phyloP scores from a whole-genome alignment of 2,113 vertebrate species.

The Hystrix brachyura region DNA sequence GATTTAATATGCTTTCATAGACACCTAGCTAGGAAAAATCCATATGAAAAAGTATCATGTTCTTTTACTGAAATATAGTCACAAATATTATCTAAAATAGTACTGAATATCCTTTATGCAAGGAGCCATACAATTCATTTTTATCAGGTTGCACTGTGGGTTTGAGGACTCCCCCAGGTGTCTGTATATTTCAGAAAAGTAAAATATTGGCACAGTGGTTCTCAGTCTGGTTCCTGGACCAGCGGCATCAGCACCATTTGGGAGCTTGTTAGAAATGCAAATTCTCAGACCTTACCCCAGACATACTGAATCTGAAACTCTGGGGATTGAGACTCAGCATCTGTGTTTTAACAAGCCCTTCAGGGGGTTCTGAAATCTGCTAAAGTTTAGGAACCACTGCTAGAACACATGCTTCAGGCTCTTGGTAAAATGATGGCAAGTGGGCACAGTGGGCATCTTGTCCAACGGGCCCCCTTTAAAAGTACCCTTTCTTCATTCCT shows the following conservation, averaged over 20 bases:
- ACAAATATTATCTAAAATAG: constrained; percentile 22
- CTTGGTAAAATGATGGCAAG: neutral
- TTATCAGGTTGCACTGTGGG: neutral
- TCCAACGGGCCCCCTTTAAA: neutral
- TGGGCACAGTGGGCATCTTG: neutral
- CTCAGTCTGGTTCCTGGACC: neutral
- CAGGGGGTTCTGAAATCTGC: neutral
- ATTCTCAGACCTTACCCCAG: neutral
- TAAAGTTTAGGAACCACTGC: neutral
- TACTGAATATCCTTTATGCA: neutral
- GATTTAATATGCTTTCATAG: constrained; percentile 48
- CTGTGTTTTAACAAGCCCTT: neutral
- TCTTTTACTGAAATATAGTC: constrained; percentile 23
- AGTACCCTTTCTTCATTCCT: neutral
- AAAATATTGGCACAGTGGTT: neutral
- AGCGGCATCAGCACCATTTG: neutral
- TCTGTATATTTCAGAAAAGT: neutral
- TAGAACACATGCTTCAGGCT: neutral
- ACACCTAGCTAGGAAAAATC: neutral
- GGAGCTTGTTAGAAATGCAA: neutral
- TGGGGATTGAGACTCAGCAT: neutral
- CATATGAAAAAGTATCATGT: neutral
- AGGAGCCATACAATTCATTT: neutral
- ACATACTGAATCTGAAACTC: neutral
- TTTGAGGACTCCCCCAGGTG: neutral